Evolutionary conservation across 2,797 vertebrate species (phyloP).

Genomic region (Sardinella longiceps): DNA sequence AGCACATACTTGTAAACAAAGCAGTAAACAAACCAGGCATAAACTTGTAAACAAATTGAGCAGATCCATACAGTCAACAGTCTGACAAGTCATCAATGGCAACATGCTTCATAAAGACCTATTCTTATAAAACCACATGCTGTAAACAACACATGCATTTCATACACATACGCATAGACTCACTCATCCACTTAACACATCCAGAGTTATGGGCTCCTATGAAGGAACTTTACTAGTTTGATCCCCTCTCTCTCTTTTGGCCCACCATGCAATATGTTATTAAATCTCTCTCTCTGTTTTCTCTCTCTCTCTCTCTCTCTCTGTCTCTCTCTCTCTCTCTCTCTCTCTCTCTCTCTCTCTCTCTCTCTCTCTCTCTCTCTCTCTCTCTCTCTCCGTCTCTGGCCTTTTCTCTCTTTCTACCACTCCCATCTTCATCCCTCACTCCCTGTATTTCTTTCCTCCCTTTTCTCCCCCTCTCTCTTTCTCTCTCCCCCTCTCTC

Average conservation of each 20-base stretch:
- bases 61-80: background rate
- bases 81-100: background rate
- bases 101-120: background rate
- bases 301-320: background rate
- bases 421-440: too few species aligned
- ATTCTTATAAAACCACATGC: background rate
- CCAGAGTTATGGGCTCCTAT: background rate
- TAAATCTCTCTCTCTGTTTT: background rate
- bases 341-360: background rate
- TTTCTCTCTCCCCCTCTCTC: constrained; percentile 12
- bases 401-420: constrained; percentile 42
- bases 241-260: background rate
- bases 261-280: background rate
- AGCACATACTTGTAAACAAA: background rate
- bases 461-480: background rate
- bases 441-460: too few species aligned
- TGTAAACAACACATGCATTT: background rate
- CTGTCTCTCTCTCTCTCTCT: too few species aligned
- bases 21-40: background rate
- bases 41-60: background rate
- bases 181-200: background rate
- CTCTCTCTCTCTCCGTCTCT: constrained; percentile 31
- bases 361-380: constrained; percentile 30
- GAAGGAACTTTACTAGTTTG: background rate
- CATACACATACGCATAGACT: background rate